A percentile compares a stretch with the other conserved stretches of the same genome.
Evolutionary conservation across 2,888 invertebrate species (phyloP).

Genomic region (Dysmachus trigonus): DNA sequence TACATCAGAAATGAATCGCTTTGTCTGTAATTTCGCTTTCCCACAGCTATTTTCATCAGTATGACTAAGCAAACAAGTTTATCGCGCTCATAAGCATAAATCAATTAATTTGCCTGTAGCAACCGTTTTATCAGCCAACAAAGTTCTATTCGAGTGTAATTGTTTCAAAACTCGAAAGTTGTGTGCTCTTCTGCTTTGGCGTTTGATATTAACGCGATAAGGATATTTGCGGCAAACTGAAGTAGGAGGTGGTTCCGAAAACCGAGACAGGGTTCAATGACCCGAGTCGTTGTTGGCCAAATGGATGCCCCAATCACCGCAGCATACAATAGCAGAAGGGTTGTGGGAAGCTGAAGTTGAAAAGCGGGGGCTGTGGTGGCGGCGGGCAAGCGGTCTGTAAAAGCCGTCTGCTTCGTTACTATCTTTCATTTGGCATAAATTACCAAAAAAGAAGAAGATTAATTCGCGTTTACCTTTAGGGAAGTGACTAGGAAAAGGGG

Average conservation of each 20-base stretch:
- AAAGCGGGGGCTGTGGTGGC: not conserved
- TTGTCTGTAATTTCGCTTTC: not conserved
- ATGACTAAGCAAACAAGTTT: conserved; percentile 14
- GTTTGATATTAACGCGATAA: not conserved
- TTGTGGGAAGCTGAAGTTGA: not conserved
- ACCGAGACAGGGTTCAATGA: not conserved
- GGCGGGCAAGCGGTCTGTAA: not conserved
- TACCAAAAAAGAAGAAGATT: conserved; percentile 7
- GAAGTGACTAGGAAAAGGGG: not conserved
- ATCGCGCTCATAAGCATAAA: conserved; percentile 8
- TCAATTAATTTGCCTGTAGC: conserved; percentile 7
- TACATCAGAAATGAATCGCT: not conserved
- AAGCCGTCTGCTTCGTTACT: not conserved
- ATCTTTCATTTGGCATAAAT: conserved; percentile 13
- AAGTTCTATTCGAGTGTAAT: not conserved
- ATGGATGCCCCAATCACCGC: not conserved
- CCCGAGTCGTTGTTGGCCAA: conserved; percentile 5
- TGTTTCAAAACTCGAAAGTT: not conserved
- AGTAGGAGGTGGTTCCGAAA: not conserved
- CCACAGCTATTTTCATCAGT: not conserved
- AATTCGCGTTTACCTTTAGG: conserved; percentile 19
- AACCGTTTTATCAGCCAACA: not conserved
- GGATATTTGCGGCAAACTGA: not conserved
- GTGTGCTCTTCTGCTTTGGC: not conserved
- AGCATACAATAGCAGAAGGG: not conserved